Evolutionary conservation across 1,140 invertebrate species (phyloP).

Genomic region (Halictus rubicundus): DNA sequence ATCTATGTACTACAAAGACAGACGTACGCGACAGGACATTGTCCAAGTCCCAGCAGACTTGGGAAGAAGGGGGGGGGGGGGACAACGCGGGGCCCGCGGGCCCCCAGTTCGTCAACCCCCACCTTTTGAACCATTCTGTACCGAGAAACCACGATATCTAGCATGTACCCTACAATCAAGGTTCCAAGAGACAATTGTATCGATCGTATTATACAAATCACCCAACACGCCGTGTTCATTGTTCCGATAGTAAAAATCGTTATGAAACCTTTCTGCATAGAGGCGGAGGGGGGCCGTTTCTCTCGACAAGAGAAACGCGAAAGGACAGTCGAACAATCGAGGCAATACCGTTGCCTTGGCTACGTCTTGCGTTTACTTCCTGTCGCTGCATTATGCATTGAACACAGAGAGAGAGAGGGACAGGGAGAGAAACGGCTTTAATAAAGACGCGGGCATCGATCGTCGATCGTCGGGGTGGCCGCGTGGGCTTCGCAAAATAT

Average conservation of each 20-base stretch:
- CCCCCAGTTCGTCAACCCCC: no score
- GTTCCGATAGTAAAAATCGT: conserved; percentile 8
- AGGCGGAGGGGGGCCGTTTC: not conserved
- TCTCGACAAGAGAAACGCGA: not conserved
- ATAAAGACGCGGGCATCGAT: conserved; percentile 23
- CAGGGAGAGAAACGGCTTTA: not conserved
- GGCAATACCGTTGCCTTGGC: conserved; percentile 27
- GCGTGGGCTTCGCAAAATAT: not conserved
- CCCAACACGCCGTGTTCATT: not conserved
- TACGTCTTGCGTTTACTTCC: conserved; percentile 24
- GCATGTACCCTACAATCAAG: not conserved
- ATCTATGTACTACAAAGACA: no score
- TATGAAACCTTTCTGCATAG: not conserved
- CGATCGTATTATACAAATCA: conserved; percentile 2
- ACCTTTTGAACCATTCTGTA: not conserved
- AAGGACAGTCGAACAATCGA: conserved; percentile 30
- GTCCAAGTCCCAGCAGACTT: no score
- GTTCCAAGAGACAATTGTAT: conserved; percentile 1
- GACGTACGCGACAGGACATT: no score
- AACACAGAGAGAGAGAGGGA: not conserved
- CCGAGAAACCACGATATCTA: not conserved
- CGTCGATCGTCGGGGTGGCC: not conserved
- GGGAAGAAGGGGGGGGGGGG: no score
- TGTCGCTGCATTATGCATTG: not conserved
- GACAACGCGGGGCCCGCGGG: no score